Evolutionary conservation across 2,113 vertebrate species (phyloP), one percentile per base, ranked within the genome.

Genomic region (Mohoua ochrocephala): DNA sequence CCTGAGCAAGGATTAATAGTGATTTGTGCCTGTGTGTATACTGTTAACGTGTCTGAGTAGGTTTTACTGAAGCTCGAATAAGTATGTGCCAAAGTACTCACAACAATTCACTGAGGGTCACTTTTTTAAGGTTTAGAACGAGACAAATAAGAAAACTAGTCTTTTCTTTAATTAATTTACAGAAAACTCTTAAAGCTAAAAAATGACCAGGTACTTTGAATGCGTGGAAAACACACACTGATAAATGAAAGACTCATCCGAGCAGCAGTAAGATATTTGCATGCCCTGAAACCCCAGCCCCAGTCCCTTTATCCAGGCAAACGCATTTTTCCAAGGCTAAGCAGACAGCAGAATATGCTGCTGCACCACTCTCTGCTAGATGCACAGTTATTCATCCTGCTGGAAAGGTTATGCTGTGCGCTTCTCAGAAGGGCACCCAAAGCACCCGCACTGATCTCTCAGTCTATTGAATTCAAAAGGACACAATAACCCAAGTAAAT

Each of bases 101-200:
- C 27, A 57, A 47, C 45, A 59, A 80, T 31, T 56, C 86, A 45
- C 56, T 28, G 59, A 74, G 21, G 78, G 87, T 93, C 69, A 75
- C 86, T 84, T 93, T n/a, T 80, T 87, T 61, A 85, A 95, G 64
- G 64, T 89, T 65, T 88, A 75, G 91, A 89, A 93, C 71, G 76
- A 94, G 82, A 95, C 84, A 95, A 97, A 94, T 93, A 64, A 97
- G 82, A 73, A 67, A 94, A 95, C 80, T 35, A 17, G 42, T 28
- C 11, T 91, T 97, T 97, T 91, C 78, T 96, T 96, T 96, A 90
- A 95, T 84, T 94, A 95, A 89, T 82, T 41, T 83, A 28, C 65
- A 96, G 92, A 94, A 95, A 95, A 41, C 54, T 57, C 42, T 77
- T 47, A 50, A 71, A 92, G 30, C 30, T 88, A 69, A 91, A 78